A percentile compares a stretch with the other conserved stretches of the same genome.
phyloP scores from a whole-genome alignment of 1,140 invertebrate genomes.

The Ceratitis capitata region DNA sequence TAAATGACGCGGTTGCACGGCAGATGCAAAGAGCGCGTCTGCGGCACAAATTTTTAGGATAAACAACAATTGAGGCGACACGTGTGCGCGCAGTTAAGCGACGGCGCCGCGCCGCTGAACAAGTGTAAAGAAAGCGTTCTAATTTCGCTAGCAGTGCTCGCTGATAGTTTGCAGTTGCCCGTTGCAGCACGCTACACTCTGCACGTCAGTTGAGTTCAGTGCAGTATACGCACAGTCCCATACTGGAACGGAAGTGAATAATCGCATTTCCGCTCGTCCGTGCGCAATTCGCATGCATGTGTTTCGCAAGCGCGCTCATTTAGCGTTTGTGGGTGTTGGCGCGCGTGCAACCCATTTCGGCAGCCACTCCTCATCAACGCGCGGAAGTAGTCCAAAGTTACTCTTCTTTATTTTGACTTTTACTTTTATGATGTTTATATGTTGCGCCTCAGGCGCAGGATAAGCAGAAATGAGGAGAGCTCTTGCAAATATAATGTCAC shows the following conservation, averaged over 20 bases:
- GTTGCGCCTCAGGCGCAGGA: neutral
- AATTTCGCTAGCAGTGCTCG: neutral
- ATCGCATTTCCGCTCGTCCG: conserved; percentile 37
- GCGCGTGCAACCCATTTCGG: neutral
- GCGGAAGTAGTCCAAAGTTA: neutral
- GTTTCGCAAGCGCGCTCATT: neutral
- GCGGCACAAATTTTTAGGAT: conserved; percentile 63
- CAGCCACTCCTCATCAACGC: neutral
- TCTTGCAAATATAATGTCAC: neutral
- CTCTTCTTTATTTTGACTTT: neutral
- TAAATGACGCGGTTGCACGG: conserved; percentile 22
- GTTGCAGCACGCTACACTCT: neutral
- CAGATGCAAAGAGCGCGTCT: conserved; percentile 5
- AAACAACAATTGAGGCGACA: conserved; percentile 63
- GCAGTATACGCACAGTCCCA: neutral
- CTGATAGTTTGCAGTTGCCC: neutral
- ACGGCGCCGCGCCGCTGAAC: neutral
- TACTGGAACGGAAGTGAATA: conserved; percentile 21
- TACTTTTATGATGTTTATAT: neutral
- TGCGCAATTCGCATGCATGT: neutral
- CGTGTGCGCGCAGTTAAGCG: conserved; percentile 47
- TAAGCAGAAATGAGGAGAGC: neutral
- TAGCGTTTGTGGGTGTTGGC: conserved; percentile 9
- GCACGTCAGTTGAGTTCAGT: too few species aligned
- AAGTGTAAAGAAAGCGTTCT: neutral